Evolutionary conservation across 2,888 invertebrate species (phyloP).

Genomic region (Herminia tarsipennalis): DNA sequence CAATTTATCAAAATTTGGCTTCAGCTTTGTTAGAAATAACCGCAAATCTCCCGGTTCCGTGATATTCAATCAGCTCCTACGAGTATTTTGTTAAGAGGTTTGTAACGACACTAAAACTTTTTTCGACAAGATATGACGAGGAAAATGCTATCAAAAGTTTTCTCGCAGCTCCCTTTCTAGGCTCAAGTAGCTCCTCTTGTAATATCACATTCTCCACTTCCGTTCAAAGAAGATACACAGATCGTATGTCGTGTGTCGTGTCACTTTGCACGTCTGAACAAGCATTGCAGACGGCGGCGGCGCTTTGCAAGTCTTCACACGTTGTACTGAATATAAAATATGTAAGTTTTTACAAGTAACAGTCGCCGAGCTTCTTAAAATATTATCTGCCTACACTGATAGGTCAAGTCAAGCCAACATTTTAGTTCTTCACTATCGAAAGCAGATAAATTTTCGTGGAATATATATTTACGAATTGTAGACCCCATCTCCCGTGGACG

Average conservation of each 20-base stretch:
- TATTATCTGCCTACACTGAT: neutral
- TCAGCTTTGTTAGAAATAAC: constrained; percentile 5
- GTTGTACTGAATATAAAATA: too few relatives aligned
- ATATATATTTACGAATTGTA: too few relatives aligned
- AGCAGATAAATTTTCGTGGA: too few relatives aligned
- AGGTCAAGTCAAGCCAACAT: neutral
- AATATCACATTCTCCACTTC: constrained; percentile 24
- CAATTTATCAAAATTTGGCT: constrained; percentile 3
- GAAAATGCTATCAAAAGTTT: constrained; percentile 21
- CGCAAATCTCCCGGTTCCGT: constrained; percentile 1
- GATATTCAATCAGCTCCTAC: constrained; percentile 1
- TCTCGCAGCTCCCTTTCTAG: constrained; percentile 21
- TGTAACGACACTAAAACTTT: constrained; percentile 11
- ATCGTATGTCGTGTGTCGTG: too few relatives aligned
- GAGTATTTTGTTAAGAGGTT: constrained; percentile 3
- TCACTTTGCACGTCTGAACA: too few relatives aligned
- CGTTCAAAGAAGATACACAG: too few relatives aligned
- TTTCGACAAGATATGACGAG: constrained; percentile 19
- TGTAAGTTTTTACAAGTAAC: neutral
- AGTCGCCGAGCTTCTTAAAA: too few relatives aligned
- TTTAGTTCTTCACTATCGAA: neutral
- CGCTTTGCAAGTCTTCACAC: too few relatives aligned
- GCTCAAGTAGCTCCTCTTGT: constrained; percentile 31
- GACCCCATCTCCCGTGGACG: too few relatives aligned
- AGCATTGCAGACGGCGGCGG: too few relatives aligned